These are phyloP conservation scores for Charina bottae DNA, from an alignment of 2,113 vertebrate genomes.

Conservation along the genomic window DNA sequence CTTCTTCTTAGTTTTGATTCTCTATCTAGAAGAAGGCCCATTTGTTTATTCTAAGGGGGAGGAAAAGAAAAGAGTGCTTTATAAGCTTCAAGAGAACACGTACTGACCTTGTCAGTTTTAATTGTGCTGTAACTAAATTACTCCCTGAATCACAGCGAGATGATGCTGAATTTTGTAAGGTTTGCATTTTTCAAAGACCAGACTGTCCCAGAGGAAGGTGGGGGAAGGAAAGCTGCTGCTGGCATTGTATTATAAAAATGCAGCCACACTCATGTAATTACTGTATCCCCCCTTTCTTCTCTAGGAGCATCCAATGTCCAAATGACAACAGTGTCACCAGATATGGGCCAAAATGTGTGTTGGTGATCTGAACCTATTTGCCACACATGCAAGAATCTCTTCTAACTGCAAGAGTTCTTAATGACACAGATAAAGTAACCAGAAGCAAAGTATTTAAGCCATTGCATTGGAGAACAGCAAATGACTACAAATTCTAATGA, in stretches of 20 bases:
- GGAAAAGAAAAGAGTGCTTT: conserved; percentile 41
- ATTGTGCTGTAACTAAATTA: conserved; percentile 54
- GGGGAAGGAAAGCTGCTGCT: neutral
- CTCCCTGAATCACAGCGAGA: fast-evolving
- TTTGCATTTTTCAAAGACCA: conserved; percentile 36
- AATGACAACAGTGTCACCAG: neutral
- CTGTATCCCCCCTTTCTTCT: neutral
- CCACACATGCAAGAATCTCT: neutral
- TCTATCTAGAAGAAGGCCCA: neutral
- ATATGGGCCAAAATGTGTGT: neutral
- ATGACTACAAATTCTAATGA: neutral
- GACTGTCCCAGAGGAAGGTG: neutral
- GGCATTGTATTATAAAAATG: neutral
- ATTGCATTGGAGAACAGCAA: neutral
- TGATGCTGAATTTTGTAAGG: conserved; percentile 12
- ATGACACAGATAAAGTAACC: neutral
- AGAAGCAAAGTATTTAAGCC: neutral
- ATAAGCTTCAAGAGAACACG: conserved; percentile 37
- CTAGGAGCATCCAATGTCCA: neutral
- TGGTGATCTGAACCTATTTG: neutral
- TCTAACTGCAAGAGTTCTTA: neutral
- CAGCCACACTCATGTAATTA: neutral
- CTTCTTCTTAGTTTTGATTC: neutral
- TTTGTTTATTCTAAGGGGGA: neutral
- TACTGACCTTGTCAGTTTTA: conserved; percentile 67